phyloP scores from a whole-genome alignment of 2,797 vertebrate species.

The Sebastes taczanowskii region DNA sequence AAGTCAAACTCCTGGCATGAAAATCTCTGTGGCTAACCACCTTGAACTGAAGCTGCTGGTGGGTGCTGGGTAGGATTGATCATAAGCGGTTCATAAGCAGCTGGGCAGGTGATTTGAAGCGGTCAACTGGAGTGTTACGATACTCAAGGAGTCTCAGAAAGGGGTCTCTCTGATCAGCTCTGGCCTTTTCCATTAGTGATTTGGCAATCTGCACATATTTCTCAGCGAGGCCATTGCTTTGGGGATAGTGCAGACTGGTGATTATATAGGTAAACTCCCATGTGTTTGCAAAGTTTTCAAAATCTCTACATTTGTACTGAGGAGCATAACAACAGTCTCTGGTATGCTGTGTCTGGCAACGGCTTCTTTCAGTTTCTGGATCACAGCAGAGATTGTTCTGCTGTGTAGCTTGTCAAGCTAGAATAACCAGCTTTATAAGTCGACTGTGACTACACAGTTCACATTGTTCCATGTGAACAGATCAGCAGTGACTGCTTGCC shows the following conservation, averaged over 20 bases:
- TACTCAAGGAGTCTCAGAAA: constrained; percentile 5
- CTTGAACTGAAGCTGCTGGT: background rate
- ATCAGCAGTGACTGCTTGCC: background rate
- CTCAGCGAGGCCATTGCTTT: constrained; percentile 1
- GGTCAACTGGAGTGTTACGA: background rate
- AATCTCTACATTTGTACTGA: background rate
- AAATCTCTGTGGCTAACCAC: background rate
- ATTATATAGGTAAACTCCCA: background rate
- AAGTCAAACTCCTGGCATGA: background rate
- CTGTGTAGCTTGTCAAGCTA: background rate
- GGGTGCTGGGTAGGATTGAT: background rate
- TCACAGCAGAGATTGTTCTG: background rate
- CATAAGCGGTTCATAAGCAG: background rate
- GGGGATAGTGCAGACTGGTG: background rate
- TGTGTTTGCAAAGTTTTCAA: background rate
- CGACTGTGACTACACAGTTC: background rate
- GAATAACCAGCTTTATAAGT: constrained; percentile 2
- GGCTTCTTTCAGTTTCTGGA: constrained; percentile 13
- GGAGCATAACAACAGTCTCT: background rate
- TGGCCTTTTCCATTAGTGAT: background rate
- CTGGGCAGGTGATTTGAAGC: background rate
- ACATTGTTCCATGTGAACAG: background rate
- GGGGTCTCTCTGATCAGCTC: constrained; percentile 10
- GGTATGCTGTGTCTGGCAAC: background rate
- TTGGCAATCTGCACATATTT: constrained; percentile 22